Percentiles rank a stretch among this genome's conserved stretches.
phyloP scores from a whole-genome alignment of 2,113 vertebrate species.

The Turnix velox region DNA sequence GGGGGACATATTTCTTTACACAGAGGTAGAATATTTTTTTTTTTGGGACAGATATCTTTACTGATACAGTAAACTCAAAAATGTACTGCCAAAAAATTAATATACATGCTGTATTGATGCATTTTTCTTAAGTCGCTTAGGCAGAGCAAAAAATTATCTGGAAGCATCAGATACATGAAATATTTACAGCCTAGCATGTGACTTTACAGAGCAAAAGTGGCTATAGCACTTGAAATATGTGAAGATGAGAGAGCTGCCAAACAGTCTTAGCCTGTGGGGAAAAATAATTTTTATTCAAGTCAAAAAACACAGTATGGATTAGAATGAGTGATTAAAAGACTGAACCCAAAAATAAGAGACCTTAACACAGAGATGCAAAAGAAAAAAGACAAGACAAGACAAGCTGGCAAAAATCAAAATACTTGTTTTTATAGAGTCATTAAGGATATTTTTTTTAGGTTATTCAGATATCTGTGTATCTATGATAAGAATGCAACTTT shows the following conservation, averaged over 20 bases:
- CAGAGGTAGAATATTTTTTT: no score
- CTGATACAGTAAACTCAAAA: not conserved
- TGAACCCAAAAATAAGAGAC: not conserved
- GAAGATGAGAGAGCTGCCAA: not conserved
- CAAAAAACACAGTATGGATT: not conserved
- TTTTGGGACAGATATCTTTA: not conserved
- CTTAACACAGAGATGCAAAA: not conserved
- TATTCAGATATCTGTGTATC: not conserved
- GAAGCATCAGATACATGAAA: not conserved
- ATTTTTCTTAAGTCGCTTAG: not conserved
- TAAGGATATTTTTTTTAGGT: accelerated
- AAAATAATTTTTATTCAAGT: not conserved
- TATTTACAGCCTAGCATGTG: not conserved
- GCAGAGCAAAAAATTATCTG: not conserved
- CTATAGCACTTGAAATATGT: not conserved
- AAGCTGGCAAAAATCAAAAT: not conserved
- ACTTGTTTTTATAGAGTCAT: not conserved
- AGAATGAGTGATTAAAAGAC: not conserved
- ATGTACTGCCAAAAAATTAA: not conserved
- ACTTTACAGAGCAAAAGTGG: not conserved
- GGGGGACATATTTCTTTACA: no score
- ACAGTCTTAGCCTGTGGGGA: not conserved
- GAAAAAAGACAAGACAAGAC: not conserved
- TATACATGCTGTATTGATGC: not conserved
- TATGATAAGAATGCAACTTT: not conserved